Evolutionary conservation across 2,888 invertebrate species (phyloP), one percentile per base, ranked within the genome.

Genomic region (Calliphora vomitoria): DNA sequence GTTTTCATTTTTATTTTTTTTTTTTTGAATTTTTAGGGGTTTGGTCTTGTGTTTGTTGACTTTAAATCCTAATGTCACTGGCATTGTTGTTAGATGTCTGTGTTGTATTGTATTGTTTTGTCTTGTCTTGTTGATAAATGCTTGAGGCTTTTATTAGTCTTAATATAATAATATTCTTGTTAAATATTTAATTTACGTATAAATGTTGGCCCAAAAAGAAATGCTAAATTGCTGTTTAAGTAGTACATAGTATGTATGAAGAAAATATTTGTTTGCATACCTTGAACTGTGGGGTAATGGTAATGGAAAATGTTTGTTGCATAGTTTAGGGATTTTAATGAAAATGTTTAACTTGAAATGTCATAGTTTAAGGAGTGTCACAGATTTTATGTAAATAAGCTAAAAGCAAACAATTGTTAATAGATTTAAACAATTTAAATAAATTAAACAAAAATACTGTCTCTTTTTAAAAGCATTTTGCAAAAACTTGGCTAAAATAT

Each of bases 171-270:
- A 85, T 64, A 71, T 58, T 80, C 80, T 85, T 80, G 75, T 81
- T 85, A 75, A 85, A 81, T 81, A 75, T 85, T 85, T 85, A 85
- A 85, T 85, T 85, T 75, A 69, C 53, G 74, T 66, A 53, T 55
- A 55, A 55, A 55, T 20, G 4, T 55, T 55, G 55, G 8, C 0
- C 20, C 35, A 15, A 44, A 44, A 66, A 38, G 44, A 44, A 44
- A 66, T 8, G 18, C 25, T 13, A 60, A 60, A 60, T 25, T 31
- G 6, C 13, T 25, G 13, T 31, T 15, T 35, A 62, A 62, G 35
- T 62, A 31, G 35, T 31, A 18, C n/a, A n/a, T n/a, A n/a, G n/a
- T n/a, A n/a, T n/a, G 20, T 38, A 47, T 31, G n/a, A 31, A 62
- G 18, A 18, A 68, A 68, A 78, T 58, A 78, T 68, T 78, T 78